These are phyloP conservation scores for Strigops habroptila DNA, from an alignment of 2,113 vertebrate genomes.

Conservation along the genomic window DNA sequence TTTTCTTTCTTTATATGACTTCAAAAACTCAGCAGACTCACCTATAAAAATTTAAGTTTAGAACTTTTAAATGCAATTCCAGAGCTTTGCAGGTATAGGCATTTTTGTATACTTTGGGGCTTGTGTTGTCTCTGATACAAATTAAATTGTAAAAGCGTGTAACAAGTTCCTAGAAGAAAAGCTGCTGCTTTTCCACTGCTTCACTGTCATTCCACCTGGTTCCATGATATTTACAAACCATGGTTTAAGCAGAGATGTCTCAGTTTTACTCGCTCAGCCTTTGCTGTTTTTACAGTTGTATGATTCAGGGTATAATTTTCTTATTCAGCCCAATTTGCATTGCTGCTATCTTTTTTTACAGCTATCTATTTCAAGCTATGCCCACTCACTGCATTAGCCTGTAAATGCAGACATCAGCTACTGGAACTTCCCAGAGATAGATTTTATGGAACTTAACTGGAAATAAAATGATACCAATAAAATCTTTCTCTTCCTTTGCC, in stretches of 20 bases:
- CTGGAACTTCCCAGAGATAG: conserved; percentile 47
- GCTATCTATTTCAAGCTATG: background rate
- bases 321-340: conserved; percentile 48
- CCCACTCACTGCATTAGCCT: background rate
- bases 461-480: conserved; percentile 63
- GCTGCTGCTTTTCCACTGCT: background rate
- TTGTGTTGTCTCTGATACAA: background rate
- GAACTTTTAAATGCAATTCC: background rate
- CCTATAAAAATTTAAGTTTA: background rate
- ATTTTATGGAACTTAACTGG: conserved; percentile 53
- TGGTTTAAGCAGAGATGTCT: background rate
- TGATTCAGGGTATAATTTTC: conserved; percentile 3
- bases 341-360: conserved; percentile 24
- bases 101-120: background rate
- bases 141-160: background rate
- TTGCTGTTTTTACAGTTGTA: conserved; percentile 38
- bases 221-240: background rate
- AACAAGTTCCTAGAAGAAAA: background rate
- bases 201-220: background rate
- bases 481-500: conserved; percentile 32
- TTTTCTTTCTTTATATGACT: background rate
- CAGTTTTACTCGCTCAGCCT: background rate
- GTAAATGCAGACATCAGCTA: conserved; percentile 14
- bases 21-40: background rate
- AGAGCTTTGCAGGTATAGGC: background rate